Evolutionary conservation across 2,888 invertebrate genomes (phyloP).

Genomic region (Allophyes oxyacanthae): DNA sequence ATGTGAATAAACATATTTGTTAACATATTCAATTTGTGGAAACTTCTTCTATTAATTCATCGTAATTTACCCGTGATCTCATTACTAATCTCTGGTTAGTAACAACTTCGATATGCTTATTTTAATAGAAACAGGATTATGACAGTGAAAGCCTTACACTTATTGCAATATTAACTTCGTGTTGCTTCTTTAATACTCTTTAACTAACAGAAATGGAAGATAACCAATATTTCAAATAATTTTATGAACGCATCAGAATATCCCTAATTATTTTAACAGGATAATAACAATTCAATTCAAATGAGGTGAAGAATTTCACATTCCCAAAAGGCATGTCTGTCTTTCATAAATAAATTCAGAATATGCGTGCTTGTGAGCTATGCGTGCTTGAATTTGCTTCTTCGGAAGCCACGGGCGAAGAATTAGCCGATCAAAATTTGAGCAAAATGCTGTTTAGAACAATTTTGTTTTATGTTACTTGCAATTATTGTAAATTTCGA

Average conservation of each 20-base stretch:
- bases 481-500: conserved; percentile 34
- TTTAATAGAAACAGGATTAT: no score
- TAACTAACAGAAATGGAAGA: no score
- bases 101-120: no score
- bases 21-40: no score
- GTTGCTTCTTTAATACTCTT: no score
- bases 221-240: no score
- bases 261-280: neutral
- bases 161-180: no score
- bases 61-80: no score
- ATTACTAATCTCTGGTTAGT: no score
- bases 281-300: neutral
- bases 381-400: conserved; percentile 74
- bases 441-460: conserved; percentile 7
- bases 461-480: conserved; percentile 33
- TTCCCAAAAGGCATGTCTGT: conserved; percentile 74
- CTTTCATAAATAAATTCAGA: conserved; percentile 60
- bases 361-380: conserved; percentile 72
- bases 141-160: no score
- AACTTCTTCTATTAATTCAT: no score
- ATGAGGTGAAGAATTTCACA: conserved; percentile 55
- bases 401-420: conserved; percentile 76
- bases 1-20: no score
- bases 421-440: conserved; percentile 28
- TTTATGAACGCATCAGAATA: neutral